Evolutionary conservation across 1,140 invertebrate genomes (phyloP).

Genomic region (Prorops nasuta): DNA sequence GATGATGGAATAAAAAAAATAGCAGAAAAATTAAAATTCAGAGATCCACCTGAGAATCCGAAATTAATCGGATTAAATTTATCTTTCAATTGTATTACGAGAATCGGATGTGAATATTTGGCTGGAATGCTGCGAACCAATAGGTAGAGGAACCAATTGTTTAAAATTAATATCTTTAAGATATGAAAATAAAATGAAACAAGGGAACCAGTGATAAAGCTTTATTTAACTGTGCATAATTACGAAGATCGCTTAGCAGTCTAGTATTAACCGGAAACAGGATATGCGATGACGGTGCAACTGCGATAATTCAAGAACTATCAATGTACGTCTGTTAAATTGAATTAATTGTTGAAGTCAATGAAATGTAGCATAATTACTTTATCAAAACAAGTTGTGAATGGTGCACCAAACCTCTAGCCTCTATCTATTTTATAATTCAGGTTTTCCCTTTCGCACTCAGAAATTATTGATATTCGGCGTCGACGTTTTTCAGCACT

Average conservation of each 20-base stretch:
- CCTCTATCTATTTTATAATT: not conserved
- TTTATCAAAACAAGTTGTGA: no score
- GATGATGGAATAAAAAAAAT: constrained; percentile 30
- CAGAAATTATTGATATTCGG: constrained; percentile 32
- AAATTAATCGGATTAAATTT: constrained; percentile 37
- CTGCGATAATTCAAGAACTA: constrained; percentile 25
- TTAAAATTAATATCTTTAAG: no score
- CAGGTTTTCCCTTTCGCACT: constrained; percentile 27
- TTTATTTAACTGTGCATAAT: not conserved
- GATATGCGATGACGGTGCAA: constrained; percentile 29
- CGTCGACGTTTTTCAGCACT: constrained; percentile 19
- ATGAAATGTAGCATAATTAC: constrained; percentile 1
- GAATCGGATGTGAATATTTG: constrained; percentile 21
- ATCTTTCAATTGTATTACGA: constrained; percentile 36
- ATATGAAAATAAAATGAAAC: no score
- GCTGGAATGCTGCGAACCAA: constrained; percentile 28
- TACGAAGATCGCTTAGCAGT: constrained; percentile 22
- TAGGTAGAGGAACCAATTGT: constrained; percentile 13
- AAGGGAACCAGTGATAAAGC: not conserved
- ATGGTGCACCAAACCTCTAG: no score
- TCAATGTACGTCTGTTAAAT: constrained; percentile 11
- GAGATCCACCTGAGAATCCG: constrained; percentile 22
- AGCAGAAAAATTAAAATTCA: constrained; percentile 23
- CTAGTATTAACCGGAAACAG: constrained; percentile 29
- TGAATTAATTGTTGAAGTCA: not conserved